These are phyloP conservation scores for Eristalis pertinax DNA, from an alignment of 2,888 invertebrate species.

Conservation along the genomic window DNA sequence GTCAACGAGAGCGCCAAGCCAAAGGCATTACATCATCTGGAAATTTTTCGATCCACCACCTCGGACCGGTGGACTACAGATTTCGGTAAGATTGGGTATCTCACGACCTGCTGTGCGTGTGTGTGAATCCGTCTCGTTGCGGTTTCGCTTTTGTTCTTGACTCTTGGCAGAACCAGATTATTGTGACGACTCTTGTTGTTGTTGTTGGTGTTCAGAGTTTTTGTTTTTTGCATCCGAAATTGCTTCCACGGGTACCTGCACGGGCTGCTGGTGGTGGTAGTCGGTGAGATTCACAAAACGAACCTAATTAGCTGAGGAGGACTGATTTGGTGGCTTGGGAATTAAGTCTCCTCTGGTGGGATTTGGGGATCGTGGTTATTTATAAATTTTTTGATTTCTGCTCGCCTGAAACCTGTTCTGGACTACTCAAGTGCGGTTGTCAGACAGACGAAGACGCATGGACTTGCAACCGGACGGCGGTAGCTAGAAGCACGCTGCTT, in stretches of 20 bases:
- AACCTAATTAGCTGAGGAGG: conserved; percentile 25
- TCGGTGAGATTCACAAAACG: conserved; percentile 12
- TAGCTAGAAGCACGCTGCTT: neutral
- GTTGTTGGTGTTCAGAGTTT: neutral
- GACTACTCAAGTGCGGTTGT: neutral
- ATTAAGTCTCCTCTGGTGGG: conserved; percentile 2
- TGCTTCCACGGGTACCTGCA: conserved; percentile 41
- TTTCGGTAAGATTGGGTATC: conserved; percentile 7
- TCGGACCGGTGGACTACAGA: neutral
- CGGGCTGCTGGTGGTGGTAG: neutral
- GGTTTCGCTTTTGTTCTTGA: conserved; percentile 41
- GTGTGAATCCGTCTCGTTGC: conserved; percentile 43
- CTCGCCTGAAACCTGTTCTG: conserved; percentile 18
- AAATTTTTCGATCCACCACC: conserved; percentile 52
- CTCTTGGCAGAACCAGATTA: conserved; percentile 30
- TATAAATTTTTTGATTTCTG: conserved; percentile 12
- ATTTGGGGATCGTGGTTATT: conserved; percentile 5
- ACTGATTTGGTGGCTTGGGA: conserved; percentile 26
- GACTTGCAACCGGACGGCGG: neutral
- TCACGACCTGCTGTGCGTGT: conserved; percentile 19
- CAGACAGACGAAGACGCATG: neutral
- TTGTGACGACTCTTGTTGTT: conserved; percentile 15
- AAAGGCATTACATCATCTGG: conserved; percentile 60
- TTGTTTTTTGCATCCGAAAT: neutral
- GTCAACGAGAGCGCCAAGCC: conserved; percentile 49